Evolutionary conservation across 2,113 vertebrate genomes (phyloP).

Genomic region (Calypte anna): DNA sequence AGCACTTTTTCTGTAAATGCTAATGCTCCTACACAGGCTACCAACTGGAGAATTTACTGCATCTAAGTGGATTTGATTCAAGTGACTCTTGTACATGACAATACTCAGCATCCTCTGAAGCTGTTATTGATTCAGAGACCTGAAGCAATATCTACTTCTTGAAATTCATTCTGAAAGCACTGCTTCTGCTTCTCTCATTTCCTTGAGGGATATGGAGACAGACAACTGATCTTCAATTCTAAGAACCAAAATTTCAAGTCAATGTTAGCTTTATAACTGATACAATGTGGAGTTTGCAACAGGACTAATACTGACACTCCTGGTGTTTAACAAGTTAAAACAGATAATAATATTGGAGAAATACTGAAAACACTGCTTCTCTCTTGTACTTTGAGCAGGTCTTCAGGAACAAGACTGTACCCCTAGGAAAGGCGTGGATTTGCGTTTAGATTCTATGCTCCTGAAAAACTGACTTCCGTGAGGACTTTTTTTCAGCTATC

Average conservation of each 20-base stretch:
- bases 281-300: not conserved
- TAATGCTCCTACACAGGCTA: not conserved
- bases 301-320: not conserved
- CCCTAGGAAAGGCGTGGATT: not conserved
- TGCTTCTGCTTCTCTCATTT: not conserved
- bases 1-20: not conserved
- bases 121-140: not conserved
- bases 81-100: not conserved
- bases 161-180: not conserved
- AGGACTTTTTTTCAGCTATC: not conserved
- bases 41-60: not conserved
- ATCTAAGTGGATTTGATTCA: not conserved
- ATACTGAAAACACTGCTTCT: not conserved
- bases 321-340: not conserved
- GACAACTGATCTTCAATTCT: not conserved
- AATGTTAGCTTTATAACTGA: not conserved
- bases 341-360: not conserved
- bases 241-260: not conserved
- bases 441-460: not conserved
- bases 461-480: not conserved
- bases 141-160: not conserved
- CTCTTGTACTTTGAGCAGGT: not conserved
- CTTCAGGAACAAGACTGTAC: not conserved
- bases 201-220: not conserved
- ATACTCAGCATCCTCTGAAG: not conserved